Percentiles rank a stretch among this genome's conserved stretches.
These are phyloP conservation scores for Macrotis lagotis DNA, from an alignment of 2,113 vertebrate species.

Conservation along the genomic window DNA sequence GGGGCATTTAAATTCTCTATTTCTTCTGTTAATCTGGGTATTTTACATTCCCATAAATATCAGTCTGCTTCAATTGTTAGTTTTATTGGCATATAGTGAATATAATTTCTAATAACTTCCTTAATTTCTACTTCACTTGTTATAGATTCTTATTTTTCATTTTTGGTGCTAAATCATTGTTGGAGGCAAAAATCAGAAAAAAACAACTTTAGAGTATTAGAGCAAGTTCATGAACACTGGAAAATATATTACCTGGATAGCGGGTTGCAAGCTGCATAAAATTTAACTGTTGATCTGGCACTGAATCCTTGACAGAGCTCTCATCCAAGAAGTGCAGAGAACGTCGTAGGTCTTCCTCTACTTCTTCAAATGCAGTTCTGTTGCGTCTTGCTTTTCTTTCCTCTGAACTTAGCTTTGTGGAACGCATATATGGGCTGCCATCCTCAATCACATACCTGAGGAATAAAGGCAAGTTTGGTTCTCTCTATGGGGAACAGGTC, in stretches of 20 bases:
- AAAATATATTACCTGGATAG: slow-evolving; percentile 88
- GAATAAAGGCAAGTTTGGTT: neutral
- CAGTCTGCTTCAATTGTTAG: neutral
- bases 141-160: neutral
- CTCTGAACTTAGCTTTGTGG: slow-evolving; percentile 84
- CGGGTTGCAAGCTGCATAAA: slow-evolving; percentile 90
- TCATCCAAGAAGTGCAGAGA: slow-evolving; percentile 85
- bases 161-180: slow-evolving; percentile 6
- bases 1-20: neutral
- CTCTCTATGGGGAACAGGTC: neutral
- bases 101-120: neutral
- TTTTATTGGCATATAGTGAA: neutral
- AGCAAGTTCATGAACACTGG: neutral
- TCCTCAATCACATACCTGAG: slow-evolving; percentile 93
- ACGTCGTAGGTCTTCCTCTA: slow-evolving; percentile 89
- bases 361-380: slow-evolving; percentile 86
- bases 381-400: slow-evolving; percentile 80
- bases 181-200: neutral
- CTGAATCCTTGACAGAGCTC: slow-evolving; percentile 87
- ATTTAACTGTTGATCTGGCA: slow-evolving; percentile 93
- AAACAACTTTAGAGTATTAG: neutral
- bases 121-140: neutral
- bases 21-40: neutral
- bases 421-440: slow-evolving; percentile 92
- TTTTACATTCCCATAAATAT: neutral